These are phyloP conservation scores for Drosophila anceps DNA, from an alignment of 2,888 invertebrate species.

Conservation along the genomic window DNA sequence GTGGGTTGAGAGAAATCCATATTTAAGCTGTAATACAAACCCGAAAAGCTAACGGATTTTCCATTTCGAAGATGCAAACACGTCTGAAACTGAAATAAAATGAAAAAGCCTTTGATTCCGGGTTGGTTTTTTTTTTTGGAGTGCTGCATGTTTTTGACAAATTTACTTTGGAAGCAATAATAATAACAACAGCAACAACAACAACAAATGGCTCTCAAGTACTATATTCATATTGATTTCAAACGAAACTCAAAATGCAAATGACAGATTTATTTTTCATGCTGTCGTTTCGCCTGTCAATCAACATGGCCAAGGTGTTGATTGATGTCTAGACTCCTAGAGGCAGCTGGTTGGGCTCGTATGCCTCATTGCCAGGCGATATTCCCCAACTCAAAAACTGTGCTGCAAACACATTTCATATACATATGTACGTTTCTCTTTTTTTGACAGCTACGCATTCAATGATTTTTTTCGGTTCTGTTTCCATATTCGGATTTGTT, in stretches of 20 bases:
- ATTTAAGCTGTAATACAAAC: conserved; percentile 58
- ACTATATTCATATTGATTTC: conserved; percentile 75
- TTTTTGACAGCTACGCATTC: conserved; percentile 69
- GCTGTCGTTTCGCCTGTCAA: conserved; percentile 75
- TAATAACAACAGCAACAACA: conserved; percentile 46
- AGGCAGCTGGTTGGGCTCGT: conserved; percentile 27
- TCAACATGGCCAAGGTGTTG: conserved; percentile 75
- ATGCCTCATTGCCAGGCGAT: conserved; percentile 10
- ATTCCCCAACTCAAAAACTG: conserved; percentile 10
- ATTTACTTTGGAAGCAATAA: conserved; percentile 72
- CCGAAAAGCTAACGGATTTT: conserved; percentile 41
- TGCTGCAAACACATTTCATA: conserved; percentile 49
- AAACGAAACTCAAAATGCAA: conserved; percentile 75
- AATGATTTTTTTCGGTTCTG: conserved; percentile 16
- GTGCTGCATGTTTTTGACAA: conserved; percentile 69
- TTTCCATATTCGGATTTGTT: conserved; percentile 30
- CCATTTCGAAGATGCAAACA: conserved; percentile 17
- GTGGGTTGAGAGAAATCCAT: conserved; percentile 46
- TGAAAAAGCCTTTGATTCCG: conserved; percentile 51
- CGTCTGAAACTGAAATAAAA: conserved; percentile 29
- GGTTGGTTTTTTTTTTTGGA: conserved; percentile 21
- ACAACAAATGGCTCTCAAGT: conserved; percentile 53
- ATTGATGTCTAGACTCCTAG: conserved; percentile 71
- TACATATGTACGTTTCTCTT: conserved; percentile 27
- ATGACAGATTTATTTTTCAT: conserved; percentile 78